phyloP scores from a whole-genome alignment of 1,140 invertebrate species.

The Globodera rostochiensis region DNA sequence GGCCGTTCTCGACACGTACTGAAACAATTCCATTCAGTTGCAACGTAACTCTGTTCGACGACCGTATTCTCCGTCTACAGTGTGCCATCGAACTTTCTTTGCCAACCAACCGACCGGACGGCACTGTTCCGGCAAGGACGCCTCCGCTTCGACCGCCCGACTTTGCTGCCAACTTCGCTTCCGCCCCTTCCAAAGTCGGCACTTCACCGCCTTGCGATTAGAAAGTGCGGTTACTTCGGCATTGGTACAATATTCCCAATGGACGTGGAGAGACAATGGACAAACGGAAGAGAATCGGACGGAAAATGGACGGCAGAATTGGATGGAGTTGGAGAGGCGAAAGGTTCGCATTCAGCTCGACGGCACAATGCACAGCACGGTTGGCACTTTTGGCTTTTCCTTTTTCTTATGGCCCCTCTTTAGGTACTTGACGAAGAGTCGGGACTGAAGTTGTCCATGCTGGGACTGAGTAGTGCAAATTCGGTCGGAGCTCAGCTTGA shows the following conservation, averaged over 20 bases:
- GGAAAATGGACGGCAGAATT: not conserved
- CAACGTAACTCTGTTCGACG: not conserved
- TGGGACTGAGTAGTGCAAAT: constrained; percentile 26
- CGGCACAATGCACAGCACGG: constrained; percentile 34
- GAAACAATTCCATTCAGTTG: not conserved
- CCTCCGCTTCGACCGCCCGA: constrained; percentile 11
- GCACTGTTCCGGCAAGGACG: constrained; percentile 25
- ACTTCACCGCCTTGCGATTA: constrained; percentile 32
- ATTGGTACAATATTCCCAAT: constrained; percentile 34
- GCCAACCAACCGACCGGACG: constrained; percentile 34
- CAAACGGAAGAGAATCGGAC: constrained; percentile 19
- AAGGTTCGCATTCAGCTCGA: constrained; percentile 34
- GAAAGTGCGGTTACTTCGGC: constrained; percentile 28
- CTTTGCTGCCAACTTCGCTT: constrained; percentile 37
- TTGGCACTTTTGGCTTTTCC: not conserved
- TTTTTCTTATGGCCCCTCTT: not conserved
- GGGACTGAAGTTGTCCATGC: constrained; percentile 36
- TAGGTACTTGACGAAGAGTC: constrained; percentile 21
- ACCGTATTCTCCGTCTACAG: not conserved
- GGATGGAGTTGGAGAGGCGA: constrained; percentile 31
- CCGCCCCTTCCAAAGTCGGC: constrained; percentile 22
- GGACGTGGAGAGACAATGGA: constrained; percentile 13
- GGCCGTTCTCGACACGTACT: not conserved
- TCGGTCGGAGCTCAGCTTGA: constrained; percentile 36
- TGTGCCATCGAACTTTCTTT: constrained; percentile 42